Percentiles rank a stretch among this genome's conserved stretches.
These are phyloP conservation scores for Ormyrus pomaceus DNA, from an alignment of 2,888 invertebrate genomes.

Conservation along the genomic window DNA sequence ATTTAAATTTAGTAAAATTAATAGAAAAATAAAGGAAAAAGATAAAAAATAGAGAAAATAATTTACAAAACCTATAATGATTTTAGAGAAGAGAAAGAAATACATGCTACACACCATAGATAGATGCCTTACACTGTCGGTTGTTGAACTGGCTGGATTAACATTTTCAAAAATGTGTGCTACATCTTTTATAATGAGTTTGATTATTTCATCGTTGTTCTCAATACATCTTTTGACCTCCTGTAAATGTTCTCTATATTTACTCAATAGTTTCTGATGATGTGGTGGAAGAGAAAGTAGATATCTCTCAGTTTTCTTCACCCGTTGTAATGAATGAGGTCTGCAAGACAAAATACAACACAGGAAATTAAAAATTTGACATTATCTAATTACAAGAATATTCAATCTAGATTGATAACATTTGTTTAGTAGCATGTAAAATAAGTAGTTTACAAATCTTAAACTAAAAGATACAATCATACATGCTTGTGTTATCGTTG, in stretches of 20 bases:
- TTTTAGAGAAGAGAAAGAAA: slow-evolving; percentile 41
- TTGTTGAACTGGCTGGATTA: slow-evolving; percentile 69
- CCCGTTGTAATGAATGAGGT: slow-evolving; percentile 84
- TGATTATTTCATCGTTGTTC: slow-evolving; percentile 82
- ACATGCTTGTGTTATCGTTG: slow-evolving; percentile 11
- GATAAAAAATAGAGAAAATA: slow-evolving; percentile 6
- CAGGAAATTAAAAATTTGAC: slow-evolving; percentile 3
- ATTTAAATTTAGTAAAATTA: no score
- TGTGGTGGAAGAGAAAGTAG: slow-evolving; percentile 83
- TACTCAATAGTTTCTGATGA: slow-evolving; percentile 86
- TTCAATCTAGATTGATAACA: slow-evolving; percentile 26
- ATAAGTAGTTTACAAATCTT: slow-evolving; percentile 27
- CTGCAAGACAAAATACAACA: slow-evolving; percentile 75
- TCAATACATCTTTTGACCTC: slow-evolving; percentile 88
- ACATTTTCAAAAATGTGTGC: slow-evolving; percentile 90
- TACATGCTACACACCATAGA: slow-evolving; percentile 63
- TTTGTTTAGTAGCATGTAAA: background rate
- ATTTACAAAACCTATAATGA: slow-evolving; percentile 18
- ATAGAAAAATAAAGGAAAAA: slow-evolving; percentile 2
- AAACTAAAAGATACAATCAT: slow-evolving; percentile 21
- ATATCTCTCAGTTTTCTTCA: slow-evolving; percentile 87
- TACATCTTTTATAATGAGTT: slow-evolving; percentile 87
- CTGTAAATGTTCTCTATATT: slow-evolving; percentile 86
- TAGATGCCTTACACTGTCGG: slow-evolving; percentile 70
- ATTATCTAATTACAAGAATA: slow-evolving; percentile 13